Base-by-base conservation (phyloP, 2,888 invertebrate genomes). In the Andrena bicolor region DNA sequence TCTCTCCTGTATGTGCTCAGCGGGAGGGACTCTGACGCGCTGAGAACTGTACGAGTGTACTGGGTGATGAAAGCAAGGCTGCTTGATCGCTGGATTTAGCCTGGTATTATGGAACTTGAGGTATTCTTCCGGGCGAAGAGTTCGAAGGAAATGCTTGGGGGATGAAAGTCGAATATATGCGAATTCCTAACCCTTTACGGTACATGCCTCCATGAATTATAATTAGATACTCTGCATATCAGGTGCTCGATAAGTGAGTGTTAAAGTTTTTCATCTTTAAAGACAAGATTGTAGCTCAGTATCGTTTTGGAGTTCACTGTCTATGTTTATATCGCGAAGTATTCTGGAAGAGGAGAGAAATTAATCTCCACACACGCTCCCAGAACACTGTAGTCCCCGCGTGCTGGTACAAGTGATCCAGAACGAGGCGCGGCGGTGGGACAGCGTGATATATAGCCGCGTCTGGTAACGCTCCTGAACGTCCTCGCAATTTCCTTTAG, bases 401-500 rank as follows among this genome's bases (percentile, higher is more conserved):
- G 30, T 28, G n/a, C n/a, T 41, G 63, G 35, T 35, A 82, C 53
- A 72, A 41, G 61, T 65, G 80, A 73, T 69, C 72, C 80, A 76
- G 81, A 85, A 83, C 81, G 79, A 23, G 81, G 23, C 23, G 30
- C 23, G 65, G 63, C 61, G 72, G 74, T 71, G 77, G 76, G 75
- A 58, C 65, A 70, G 35, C 65, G 75, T 83, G 84, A 86, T 86
- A 73, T 86, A 86, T 84, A 76, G 78, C 65, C 77, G 76, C 75
- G 80, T 84, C 82, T 81, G 76, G 77, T 83, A 77, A 60, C 85
- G 74, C 41, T n/a, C 58, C 80, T 79, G 82, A 86, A 82, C 80
- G 79, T 71, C 75, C 78, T 80, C 83, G 86, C 86, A 86, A 87
- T 87, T 86, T 87, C 69, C 86, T 86, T 81, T 86, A 85, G 86